phyloP scores from a whole-genome alignment of 2,113 vertebrate genomes.

The Piaya cayana region DNA sequence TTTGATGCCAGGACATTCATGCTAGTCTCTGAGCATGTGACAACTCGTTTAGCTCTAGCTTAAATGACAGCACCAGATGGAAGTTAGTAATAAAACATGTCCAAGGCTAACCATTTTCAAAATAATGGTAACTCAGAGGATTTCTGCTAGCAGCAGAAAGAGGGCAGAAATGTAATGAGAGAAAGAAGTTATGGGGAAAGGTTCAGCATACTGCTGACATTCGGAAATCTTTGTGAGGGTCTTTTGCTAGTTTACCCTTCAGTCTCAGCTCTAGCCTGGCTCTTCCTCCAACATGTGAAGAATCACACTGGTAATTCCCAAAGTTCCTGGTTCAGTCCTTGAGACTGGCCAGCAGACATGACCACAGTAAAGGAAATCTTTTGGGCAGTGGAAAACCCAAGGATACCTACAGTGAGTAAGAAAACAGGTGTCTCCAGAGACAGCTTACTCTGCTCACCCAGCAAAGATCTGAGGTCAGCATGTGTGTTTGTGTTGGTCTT shows the following conservation, averaged over 20 bases:
- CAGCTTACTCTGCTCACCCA: not conserved
- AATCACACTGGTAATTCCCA: not conserved
- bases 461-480: not conserved
- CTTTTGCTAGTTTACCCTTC: not conserved
- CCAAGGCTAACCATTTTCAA: slow-evolving; percentile 20
- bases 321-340: not conserved
- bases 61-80: slow-evolving; percentile 58
- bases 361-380: not conserved
- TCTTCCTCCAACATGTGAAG: not conserved
- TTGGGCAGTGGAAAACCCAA: not conserved
- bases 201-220: not conserved
- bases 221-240: not conserved
- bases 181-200: not conserved
- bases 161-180: not conserved
- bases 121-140: slow-evolving; percentile 7
- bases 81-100: slow-evolving; percentile 9
- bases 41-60: slow-evolving; percentile 35
- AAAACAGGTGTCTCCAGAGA: not conserved
- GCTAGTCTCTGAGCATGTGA: slow-evolving; percentile 34
- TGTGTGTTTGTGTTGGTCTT: not conserved
- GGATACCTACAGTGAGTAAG: not conserved
- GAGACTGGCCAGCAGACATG: not conserved
- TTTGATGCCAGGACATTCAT: slow-evolving; percentile 56
- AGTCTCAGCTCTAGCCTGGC: not conserved
- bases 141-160: not conserved